A percentile compares a stretch with the other conserved stretches of the same genome.
These are phyloP conservation scores for Molothrus ater DNA, from an alignment of 2,797 vertebrate species.

Conservation along the genomic window DNA sequence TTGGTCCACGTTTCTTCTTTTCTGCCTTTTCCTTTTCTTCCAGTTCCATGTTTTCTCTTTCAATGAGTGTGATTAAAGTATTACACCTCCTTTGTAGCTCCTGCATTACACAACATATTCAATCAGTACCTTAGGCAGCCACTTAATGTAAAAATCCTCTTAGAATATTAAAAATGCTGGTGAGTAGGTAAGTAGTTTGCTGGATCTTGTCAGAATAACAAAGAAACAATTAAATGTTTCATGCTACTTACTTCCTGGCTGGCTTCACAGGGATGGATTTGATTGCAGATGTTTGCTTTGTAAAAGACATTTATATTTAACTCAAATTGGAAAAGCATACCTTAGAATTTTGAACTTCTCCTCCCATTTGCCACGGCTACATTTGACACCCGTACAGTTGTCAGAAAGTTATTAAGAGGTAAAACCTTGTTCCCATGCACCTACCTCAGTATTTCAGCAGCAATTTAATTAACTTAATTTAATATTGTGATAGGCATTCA, in stretches of 20 bases:
- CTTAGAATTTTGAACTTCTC: not conserved
- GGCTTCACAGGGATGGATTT: not conserved
- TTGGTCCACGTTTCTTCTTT: slow-evolving; percentile 97
- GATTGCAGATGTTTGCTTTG: not conserved
- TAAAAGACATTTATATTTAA: not conserved
- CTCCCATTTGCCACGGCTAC: not conserved
- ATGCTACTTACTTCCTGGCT: not conserved
- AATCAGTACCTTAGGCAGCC: not conserved
- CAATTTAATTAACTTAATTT: not conserved
- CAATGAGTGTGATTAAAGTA: slow-evolving; percentile 97
- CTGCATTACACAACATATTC: slow-evolving; percentile 70
- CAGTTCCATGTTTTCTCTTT: slow-evolving; percentile 99
- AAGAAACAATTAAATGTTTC: not conserved
- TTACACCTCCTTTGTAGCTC: slow-evolving; percentile 97
- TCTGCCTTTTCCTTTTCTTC: slow-evolving; percentile 99
- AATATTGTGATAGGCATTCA: not conserved
- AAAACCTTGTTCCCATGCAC: no score
- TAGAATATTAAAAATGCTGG: not conserved
- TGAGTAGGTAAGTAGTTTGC: not conserved
- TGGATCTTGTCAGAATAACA: not conserved
- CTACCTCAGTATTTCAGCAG: not conserved
- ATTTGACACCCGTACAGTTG: not conserved
- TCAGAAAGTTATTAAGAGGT: not conserved
- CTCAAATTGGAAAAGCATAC: not conserved
- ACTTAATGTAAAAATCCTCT: not conserved